Evolutionary conservation across 2,113 vertebrate genomes (phyloP).

Genomic region (Crotophaga sulcirostris): DNA sequence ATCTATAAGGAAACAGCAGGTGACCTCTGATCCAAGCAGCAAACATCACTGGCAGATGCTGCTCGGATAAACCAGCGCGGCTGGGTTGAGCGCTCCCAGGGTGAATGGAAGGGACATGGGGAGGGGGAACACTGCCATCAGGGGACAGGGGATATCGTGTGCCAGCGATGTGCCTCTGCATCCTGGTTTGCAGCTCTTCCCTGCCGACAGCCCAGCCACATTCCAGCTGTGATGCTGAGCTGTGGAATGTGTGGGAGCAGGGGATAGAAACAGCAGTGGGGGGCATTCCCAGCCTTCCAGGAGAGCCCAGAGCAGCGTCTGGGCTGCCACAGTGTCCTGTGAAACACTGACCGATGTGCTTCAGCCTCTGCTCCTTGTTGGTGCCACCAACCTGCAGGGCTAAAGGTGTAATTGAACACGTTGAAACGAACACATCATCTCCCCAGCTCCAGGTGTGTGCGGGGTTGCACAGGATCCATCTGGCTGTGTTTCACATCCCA

Average conservation of each 20-base stretch:
- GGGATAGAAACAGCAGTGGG: accelerated
- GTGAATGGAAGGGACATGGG: not conserved
- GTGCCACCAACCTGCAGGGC: accelerated
- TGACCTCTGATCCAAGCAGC: not conserved
- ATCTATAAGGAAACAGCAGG: not conserved
- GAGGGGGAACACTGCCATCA: not conserved
- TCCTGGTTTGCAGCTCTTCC: not conserved
- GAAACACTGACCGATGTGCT: accelerated
- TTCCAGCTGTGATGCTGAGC: too few relatives aligned
- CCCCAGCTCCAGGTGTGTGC: too few relatives aligned
- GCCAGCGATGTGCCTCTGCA: accelerated
- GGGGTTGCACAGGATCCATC: too few relatives aligned
- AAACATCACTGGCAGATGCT: accelerated
- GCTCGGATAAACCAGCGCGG: not conserved
- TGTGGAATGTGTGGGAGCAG: too few relatives aligned
- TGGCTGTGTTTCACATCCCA: not conserved
- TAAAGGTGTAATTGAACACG: not conserved
- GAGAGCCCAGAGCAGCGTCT: too few relatives aligned
- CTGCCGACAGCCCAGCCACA: not conserved
- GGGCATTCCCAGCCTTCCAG: accelerated
- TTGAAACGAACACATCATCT: too few relatives aligned
- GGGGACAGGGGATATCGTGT: accelerated
- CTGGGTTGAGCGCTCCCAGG: not conserved
- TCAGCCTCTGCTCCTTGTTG: accelerated
- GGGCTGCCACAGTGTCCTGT: too few relatives aligned